A percentile compares a stretch with the other conserved stretches of the same genome.
These are phyloP conservation scores for Trididemnum clinides DNA, from an alignment of 23 tunicate species.

Conservation along the genomic window DNA sequence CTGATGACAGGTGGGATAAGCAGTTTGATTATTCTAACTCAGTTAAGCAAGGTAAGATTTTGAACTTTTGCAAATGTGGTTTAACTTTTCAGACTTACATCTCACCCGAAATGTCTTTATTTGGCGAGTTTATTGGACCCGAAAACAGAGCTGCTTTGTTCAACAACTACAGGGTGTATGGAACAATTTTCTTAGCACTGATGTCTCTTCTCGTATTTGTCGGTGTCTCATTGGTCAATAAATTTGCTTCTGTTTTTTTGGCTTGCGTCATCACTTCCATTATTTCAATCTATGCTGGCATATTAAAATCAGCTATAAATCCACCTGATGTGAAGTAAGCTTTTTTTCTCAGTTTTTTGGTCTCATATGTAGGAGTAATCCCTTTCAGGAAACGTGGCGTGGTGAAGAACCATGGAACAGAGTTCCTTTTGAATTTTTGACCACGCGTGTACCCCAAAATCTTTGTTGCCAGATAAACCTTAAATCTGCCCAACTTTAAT, in stretches of 20 bases:
- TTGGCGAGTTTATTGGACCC: conserved; percentile 62
- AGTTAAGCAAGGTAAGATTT: too few species aligned
- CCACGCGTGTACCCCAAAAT: too few species aligned
- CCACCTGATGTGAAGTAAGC: conserved; percentile 29
- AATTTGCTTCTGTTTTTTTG: conserved; percentile 86
- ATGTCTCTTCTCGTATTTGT: conserved; percentile 91
- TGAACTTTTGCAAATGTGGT: too few species aligned
- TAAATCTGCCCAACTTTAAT: too few species aligned
- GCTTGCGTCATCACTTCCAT: conserved; percentile 92
- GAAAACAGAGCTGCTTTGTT: conserved; percentile 67
- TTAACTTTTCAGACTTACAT: conserved; percentile 89
- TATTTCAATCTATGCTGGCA: conserved; percentile 81
- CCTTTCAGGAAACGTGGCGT: too few species aligned
- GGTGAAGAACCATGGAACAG: too few species aligned
- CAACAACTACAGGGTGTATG: conserved; percentile 93
- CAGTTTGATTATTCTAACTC: too few species aligned
- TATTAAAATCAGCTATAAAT: conserved; percentile 57
- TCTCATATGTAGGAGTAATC: too few species aligned
- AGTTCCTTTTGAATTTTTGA: too few species aligned
- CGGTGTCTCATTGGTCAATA: conserved; percentile 96
- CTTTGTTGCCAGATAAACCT: too few species aligned
- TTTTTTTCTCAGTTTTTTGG: too few species aligned
- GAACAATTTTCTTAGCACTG: conserved; percentile 60
- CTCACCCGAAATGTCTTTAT: conserved; percentile 47
- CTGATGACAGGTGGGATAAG: too few species aligned